Evolutionary conservation across 2,797 vertebrate genomes (phyloP), one percentile per base, ranked within the genome.

Genomic region (Dicrostonyx torquatus): DNA sequence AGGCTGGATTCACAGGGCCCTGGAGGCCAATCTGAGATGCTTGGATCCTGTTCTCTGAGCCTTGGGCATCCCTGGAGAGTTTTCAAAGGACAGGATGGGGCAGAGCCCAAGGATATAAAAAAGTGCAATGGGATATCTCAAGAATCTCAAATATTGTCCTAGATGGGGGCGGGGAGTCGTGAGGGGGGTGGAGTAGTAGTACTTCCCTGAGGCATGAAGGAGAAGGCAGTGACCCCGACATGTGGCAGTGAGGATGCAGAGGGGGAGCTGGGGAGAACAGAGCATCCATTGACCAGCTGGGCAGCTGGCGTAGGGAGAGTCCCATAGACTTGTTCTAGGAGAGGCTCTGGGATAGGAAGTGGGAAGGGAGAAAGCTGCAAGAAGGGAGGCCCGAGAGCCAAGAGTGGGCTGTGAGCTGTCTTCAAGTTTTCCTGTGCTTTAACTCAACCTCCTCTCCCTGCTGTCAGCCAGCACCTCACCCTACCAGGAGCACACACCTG

Each of bases 211-310:
- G 1, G 62, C 89, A n/a, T n/a, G 68, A 83, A 17, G 91, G 24
- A 43, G 76, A 58, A 1, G 13, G 77, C 85, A 9, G 45, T 43
- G 85, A 45, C 85, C 73, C 0, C 31, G 66, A 17, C 22, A 31
- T 50, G 68, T 20, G 62, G 45, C 24, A 0, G 43, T 2, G 79
- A 90, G 50, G 45, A 68, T 17, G 0, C 1, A 18, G 17, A 26
- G 31, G 60, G 10, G 76, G 40, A 2, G 31, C 43, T 24, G 1
- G 43, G 53, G 82, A 90, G 95, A 97, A 95, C 95, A 97, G 55
- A 97, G 95, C 45, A 1, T 48, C 94, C 90, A 92, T 92, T 94
- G 92, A 96, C 40, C 68, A 14, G 77, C 76, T 24, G n/a, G 64
- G 64, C 86, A 72, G 86, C 14, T 87, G 93, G 64, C 43, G 43